phyloP scores from a whole-genome alignment of 2,888 invertebrate genomes.

The Tenthredo notha region DNA sequence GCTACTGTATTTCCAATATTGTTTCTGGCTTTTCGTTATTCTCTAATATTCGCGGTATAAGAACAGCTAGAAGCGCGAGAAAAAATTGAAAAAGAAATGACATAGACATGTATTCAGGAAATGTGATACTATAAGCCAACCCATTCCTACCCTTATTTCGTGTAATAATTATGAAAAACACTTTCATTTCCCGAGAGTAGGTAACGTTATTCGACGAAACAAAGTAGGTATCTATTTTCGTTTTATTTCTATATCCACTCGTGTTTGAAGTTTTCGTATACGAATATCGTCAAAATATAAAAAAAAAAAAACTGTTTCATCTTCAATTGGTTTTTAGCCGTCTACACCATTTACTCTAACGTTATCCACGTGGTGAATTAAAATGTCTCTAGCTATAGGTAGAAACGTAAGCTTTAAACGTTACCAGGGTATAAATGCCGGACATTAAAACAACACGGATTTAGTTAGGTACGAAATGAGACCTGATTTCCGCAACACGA shows the following conservation, averaged over 20 bases:
- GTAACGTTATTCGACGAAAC: background rate
- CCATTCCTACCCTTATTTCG: background rate
- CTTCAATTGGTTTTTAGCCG: background rate
- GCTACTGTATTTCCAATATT: background rate
- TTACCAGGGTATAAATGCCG: slow-evolving; percentile 15
- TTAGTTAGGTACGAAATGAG: background rate
- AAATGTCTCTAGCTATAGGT: background rate
- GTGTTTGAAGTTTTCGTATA: background rate
- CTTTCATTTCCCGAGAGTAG: background rate
- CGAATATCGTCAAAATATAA: background rate
- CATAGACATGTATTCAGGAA: background rate
- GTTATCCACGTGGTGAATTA: background rate
- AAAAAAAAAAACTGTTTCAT: background rate
- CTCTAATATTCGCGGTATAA: background rate
- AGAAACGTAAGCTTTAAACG: slow-evolving; percentile 7
- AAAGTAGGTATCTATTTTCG: background rate
- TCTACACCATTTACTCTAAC: background rate
- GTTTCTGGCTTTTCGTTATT: background rate
- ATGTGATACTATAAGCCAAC: background rate
- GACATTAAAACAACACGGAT: slow-evolving; percentile 23
- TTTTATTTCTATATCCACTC: background rate
- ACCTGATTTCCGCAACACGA: slow-evolving; percentile 31
- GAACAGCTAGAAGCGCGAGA: background rate
- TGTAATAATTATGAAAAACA: slow-evolving; percentile 12
- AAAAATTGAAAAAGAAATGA: background rate